A percentile compares a stretch with the other conserved stretches of the same genome.
These are phyloP conservation scores for Rotaria socialis DNA, from an alignment of 2,888 invertebrate species.

Conservation along the genomic window DNA sequence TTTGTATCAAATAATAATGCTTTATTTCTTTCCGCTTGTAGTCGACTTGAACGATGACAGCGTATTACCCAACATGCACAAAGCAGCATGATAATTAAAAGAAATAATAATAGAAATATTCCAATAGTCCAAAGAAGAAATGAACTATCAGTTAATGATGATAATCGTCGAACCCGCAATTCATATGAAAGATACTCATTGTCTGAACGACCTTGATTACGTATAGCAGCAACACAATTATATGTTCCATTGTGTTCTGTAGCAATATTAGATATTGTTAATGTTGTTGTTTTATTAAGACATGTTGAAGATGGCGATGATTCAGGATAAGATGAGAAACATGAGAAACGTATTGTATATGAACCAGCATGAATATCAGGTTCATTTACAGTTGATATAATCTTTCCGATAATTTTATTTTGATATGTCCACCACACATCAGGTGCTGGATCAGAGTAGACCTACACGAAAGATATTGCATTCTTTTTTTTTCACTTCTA, in stretches of 20 bases:
- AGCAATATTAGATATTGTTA: slow-evolving; percentile 25
- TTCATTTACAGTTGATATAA: not conserved
- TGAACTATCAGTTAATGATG: not conserved
- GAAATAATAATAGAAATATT: not conserved
- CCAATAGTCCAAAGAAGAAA: slow-evolving; percentile 12
- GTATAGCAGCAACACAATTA: slow-evolving; percentile 33
- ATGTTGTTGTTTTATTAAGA: slow-evolving; percentile 33
- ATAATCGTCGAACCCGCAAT: slow-evolving; percentile 3
- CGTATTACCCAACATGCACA: slow-evolving; percentile 5
- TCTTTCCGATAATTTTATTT: slow-evolving; percentile 27
- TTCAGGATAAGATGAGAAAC: not conserved
- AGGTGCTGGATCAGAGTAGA: slow-evolving; percentile 28
- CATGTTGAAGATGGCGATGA: not conserved
- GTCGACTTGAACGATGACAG: slow-evolving; percentile 28
- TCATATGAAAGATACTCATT: slow-evolving; percentile 31
- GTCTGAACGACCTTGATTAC: slow-evolving; percentile 25
- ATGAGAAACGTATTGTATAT: not conserved
- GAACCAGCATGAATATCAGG: not conserved
- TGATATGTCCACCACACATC: slow-evolving; percentile 27
- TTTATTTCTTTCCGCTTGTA: slow-evolving; percentile 27
- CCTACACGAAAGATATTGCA: not conserved
- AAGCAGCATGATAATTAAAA: not conserved
- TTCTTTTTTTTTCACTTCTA: not conserved
- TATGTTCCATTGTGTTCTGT: slow-evolving; percentile 29
- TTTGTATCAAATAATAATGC: slow-evolving; percentile 27